Evolutionary conservation across 2,797 vertebrate genomes (phyloP), one percentile per base, ranked within the genome.

Genomic region (Urophycis tenuis): DNA sequence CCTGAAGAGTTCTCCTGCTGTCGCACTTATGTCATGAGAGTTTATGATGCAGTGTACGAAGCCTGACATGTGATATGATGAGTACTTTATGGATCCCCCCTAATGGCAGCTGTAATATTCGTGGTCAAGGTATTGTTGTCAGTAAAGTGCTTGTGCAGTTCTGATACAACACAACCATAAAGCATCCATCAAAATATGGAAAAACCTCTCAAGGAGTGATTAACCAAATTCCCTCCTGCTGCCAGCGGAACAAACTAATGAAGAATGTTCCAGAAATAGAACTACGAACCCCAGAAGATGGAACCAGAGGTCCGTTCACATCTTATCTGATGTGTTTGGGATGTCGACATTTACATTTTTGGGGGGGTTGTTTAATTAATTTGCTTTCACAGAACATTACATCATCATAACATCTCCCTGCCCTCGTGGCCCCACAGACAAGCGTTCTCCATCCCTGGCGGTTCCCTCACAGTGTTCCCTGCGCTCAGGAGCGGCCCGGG

Each of bases 401-500:
- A n/a, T n/a, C n/a, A n/a, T n/a, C n/a, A n/a, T n/a, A n/a, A n/a
- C n/a, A n/a, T 36, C 2, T 36, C 36, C 36, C 12, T 11, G 7
- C 36, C 36, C 75, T 67, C 75, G 79, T 72, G 78, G 80, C 84
- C 83, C 69, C 78, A n/a, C n/a, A n/a, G n/a, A n/a, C n/a, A n/a
- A n/a, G n/a, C n/a, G n/a, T n/a, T 79, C 79, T 92, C 82, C 77
- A 34, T 83, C 83, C 84, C 84, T 81, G 31, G 67, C 45, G 81
- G 77, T n/a, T n/a, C n/a, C 94, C 96, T 95, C 93, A 98, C 96
- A 98, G 93, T 97, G 95, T 92, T 96, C 95, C 93, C 94, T 94
- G 91, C 94, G 94, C 90, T 95, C 96, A n/a, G 94, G 93, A 95
- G 93, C 93, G 93, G 87, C 92, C 94, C 84, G 94, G 91, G 87